Base-by-base conservation (phyloP, 1,140 invertebrate genomes). In the Scaptomyza pallida region DNA sequence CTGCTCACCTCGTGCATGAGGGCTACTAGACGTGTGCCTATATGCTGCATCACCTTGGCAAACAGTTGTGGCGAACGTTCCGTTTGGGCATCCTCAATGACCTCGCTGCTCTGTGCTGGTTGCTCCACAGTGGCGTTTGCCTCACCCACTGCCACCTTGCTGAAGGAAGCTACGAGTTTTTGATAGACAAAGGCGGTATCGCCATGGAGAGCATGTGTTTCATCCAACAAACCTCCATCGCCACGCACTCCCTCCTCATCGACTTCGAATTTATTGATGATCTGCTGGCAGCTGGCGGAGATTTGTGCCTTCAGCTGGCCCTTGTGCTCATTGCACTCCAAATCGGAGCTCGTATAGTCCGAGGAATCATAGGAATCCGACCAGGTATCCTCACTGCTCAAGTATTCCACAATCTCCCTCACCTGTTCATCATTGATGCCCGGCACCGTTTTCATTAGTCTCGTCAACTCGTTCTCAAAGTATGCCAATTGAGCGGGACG, bases 1-100 rank as follows among this genome's bases (percentile, higher is more conserved):
- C 94, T 96, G 13, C 95, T 96, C 3, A 98, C 97, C 86, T 98
- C 97, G 85, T 97, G 97, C 97, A 98, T 98, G 26, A 98, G 92
- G 0, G 97, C 96, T 2, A 97, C 96, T 26, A 98, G 91, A n/a
- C 97, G 92, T 41, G 96, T 96, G 1, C 97, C 96, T 43, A 98
- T 98, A 74, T 98, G 97, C 67, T 97, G 95, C 96, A 98, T 97
- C 0, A 98, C 97, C 92, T 97, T 97, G 9, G 96, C 96, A 43
- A 97, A 95, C n/a, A 98, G 90, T 0, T 97, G 96, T 0, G 97
- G 97, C 1, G 96, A 97, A 44, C 94, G 95, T 75, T 94, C 94
- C 9, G 73, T 67, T 21, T 64, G 35, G 72, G 62, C n/a, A 76
- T 30, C 16, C 57, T 91, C 82, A 19, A 79, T 72, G 26, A 30